These are phyloP conservation scores for Neosilurus hyrtlii DNA, from an alignment of 2,797 vertebrate genomes.

Conservation along the genomic window DNA sequence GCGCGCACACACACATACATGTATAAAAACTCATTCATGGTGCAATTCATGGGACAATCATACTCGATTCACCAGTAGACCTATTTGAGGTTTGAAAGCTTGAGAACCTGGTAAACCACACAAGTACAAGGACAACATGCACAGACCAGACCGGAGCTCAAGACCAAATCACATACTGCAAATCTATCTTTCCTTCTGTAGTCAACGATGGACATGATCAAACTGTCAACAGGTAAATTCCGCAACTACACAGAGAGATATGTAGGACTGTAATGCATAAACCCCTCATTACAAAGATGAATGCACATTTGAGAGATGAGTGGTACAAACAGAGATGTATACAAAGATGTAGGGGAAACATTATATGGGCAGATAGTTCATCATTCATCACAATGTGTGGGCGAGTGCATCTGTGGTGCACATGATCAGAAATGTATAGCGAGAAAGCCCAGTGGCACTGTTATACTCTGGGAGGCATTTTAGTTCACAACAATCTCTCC, in stretches of 20 bases:
- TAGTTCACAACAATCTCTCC: not conserved
- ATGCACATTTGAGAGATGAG: not conserved
- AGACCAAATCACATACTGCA: not conserved
- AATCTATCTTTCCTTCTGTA: not conserved
- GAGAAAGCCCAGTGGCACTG: not conserved
- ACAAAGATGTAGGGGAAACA: not conserved
- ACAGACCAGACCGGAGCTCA: not conserved
- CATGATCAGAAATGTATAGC: not conserved
- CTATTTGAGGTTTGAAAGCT: not conserved
- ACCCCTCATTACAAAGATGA: not conserved
- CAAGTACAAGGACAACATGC: not conserved
- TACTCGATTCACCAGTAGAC: too few relatives aligned
- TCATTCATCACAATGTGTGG: not conserved
- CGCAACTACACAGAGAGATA: not conserved
- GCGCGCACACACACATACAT: too few relatives aligned
- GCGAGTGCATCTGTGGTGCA: not conserved
- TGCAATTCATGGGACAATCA: not conserved
- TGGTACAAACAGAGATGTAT: not conserved
- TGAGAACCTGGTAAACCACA: not conserved
- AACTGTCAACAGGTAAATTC: not conserved
- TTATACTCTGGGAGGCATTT: not conserved
- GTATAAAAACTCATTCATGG: too few relatives aligned
- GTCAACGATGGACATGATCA: not conserved
- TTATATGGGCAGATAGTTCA: conserved; percentile 5
- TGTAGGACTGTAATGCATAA: not conserved